Percentiles rank a stretch among this genome's conserved stretches.
phyloP scores from a whole-genome alignment of 2,113 vertebrate genomes.

The Maccullochella peelii region DNA sequence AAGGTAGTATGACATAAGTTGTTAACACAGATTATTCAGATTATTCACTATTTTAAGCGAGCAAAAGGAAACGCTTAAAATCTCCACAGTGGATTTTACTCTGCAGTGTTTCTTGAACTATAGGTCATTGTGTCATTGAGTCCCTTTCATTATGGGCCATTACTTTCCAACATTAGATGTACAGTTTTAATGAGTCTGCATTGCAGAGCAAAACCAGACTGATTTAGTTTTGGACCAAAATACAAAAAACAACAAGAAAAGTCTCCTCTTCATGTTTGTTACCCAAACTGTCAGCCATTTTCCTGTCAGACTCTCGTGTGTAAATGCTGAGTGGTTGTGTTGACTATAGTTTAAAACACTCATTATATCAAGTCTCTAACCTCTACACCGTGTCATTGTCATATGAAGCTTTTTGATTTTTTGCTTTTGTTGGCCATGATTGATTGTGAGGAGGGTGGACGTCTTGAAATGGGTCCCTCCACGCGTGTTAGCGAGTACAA shows the following conservation, averaged over 20 bases:
- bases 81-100: not conserved
- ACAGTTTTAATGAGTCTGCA: slow-evolving; percentile 38
- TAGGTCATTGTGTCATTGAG: slow-evolving; percentile 30
- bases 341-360: not conserved
- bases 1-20: slow-evolving; percentile 14
- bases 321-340: not conserved
- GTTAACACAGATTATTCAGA: slow-evolving; percentile 30
- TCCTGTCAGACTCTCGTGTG: slow-evolving; percentile 10
- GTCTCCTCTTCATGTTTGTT: not conserved
- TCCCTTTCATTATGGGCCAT: not conserved
- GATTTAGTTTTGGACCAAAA: not conserved
- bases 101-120: slow-evolving; percentile 11
- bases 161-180: not conserved
- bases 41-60: slow-evolving; percentile 18
- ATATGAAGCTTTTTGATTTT: not conserved
- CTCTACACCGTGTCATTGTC: not conserved
- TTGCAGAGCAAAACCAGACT: not conserved
- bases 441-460: not conserved
- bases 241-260: not conserved
- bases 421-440: slow-evolving; percentile 23
- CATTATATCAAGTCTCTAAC: slow-evolving; percentile 5
- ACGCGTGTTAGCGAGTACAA: not conserved
- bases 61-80: slow-evolving; percentile 7
- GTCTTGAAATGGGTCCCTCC: slow-evolving; percentile 25
- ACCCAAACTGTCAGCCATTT: slow-evolving; percentile 13